Evolutionary conservation across 92 coral and sea anemone genomes (phyloP).

Genomic region (Anthopleura xanthogrammica): DNA sequence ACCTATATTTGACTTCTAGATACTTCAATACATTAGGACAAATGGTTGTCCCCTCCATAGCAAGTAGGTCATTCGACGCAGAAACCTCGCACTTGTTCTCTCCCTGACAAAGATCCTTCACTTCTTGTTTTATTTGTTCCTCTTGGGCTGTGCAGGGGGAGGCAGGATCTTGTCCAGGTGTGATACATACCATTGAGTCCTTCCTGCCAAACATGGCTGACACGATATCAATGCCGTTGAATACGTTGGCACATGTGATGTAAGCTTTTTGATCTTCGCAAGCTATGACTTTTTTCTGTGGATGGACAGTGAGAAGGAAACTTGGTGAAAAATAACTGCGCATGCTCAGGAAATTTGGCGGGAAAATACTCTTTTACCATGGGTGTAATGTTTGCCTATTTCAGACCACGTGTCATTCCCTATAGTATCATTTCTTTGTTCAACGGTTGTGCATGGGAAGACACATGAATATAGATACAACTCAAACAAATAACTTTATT

Average conservation of each 20-base stretch:
- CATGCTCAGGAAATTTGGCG: not conserved
- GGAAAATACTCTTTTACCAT: not conserved
- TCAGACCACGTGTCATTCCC: no score
- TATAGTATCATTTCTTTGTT: no score
- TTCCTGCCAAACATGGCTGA: constrained; percentile 81
- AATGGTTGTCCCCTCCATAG: constrained; percentile 78
- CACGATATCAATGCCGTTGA: constrained; percentile 55
- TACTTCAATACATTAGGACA: constrained; percentile 87
- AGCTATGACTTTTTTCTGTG: constrained; percentile 62
- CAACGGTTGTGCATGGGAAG: no score
- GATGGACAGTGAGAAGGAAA: not conserved
- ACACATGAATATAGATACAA: no score
- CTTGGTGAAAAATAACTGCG: not conserved
- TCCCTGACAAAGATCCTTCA: constrained; percentile 81
- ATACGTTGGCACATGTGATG: constrained; percentile 70
- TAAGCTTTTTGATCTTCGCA: constrained; percentile 90
- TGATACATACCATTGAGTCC: constrained; percentile 64
- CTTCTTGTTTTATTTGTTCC: constrained; percentile 46
- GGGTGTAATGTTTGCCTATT: no score
- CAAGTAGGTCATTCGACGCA: constrained; percentile 75
- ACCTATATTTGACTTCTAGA: constrained; percentile 81
- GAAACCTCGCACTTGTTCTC: constrained; percentile 75
- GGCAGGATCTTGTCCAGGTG: constrained; percentile 62
- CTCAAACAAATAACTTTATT: no score
- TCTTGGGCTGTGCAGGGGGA: constrained; percentile 66